These are phyloP conservation scores for Luscinia megarhynchos DNA, from an alignment of 2,797 vertebrate species.

Conservation along the genomic window DNA sequence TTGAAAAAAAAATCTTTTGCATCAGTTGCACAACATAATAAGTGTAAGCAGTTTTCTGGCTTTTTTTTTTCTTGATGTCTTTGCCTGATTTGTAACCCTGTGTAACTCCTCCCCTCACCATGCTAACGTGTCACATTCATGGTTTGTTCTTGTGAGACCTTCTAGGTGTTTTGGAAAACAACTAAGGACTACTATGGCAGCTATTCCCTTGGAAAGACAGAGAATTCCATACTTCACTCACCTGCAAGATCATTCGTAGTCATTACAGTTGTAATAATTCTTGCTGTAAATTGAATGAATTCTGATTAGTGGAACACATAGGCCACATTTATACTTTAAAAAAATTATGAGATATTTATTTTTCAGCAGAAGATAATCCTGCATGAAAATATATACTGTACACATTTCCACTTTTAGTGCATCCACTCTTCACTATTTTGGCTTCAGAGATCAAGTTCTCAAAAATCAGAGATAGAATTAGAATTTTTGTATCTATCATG, in stretches of 20 bases:
- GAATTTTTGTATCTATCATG: neutral
- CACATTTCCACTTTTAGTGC: neutral
- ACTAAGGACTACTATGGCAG: neutral
- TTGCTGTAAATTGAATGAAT: slow-evolving; percentile 81
- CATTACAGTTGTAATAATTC: slow-evolving; percentile 90
- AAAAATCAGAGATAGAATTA: neutral
- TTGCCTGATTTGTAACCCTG: neutral
- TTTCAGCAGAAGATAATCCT: neutral
- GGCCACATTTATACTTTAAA: rapidly evolving
- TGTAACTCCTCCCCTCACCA: neutral
- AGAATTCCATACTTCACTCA: slow-evolving; percentile 70
- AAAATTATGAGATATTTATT: neutral
- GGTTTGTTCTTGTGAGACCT: neutral
- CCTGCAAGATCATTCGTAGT: slow-evolving; percentile 90
- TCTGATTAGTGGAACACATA: slow-evolving; percentile 9
- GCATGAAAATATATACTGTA: neutral
- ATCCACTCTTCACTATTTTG: neutral
- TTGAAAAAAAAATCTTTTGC: neutral
- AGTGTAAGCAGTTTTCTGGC: neutral
- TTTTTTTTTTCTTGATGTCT: neutral
- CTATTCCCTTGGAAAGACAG: neutral
- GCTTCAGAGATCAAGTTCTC: neutral
- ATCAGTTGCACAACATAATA: neutral
- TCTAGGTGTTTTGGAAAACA: neutral
- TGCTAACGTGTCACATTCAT: neutral